These are phyloP conservation scores for Xiphophorus hellerii DNA, from an alignment of 2,113 vertebrate species.

Conservation along the genomic window DNA sequence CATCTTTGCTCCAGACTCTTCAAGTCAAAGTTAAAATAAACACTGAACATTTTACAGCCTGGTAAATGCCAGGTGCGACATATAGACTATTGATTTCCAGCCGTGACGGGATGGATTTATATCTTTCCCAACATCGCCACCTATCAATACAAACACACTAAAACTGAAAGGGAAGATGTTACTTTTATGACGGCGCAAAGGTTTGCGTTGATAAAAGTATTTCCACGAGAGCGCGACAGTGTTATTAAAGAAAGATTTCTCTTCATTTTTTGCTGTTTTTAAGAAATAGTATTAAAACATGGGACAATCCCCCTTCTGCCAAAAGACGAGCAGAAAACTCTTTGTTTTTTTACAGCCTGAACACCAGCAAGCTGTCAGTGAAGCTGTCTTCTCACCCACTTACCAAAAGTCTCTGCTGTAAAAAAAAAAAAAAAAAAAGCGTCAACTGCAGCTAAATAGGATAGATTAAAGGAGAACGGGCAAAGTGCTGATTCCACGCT, in stretches of 20 bases:
- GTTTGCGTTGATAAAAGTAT: slow-evolving; percentile 24
- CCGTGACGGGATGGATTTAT: slow-evolving; percentile 24
- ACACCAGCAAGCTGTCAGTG: too few relatives aligned
- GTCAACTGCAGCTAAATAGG: too few relatives aligned
- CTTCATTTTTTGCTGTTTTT: neutral
- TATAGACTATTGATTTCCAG: slow-evolving; percentile 40
- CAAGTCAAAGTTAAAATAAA: slow-evolving; percentile 9
- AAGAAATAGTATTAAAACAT: neutral
- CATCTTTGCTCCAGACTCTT: neutral
- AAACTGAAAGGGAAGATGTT: slow-evolving; percentile 21
- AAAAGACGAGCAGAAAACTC: neutral
- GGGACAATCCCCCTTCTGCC: neutral
- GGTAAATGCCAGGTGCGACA: slow-evolving; percentile 34
- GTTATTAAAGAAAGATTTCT: neutral
- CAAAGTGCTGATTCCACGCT: too few relatives aligned
- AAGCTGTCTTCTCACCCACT: too few relatives aligned
- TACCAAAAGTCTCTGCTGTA: too few relatives aligned
- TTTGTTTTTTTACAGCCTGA: too few relatives aligned
- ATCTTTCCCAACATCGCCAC: slow-evolving; percentile 24
- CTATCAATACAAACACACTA: slow-evolving; percentile 20
- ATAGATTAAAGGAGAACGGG: too few relatives aligned
- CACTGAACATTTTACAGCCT: slow-evolving; percentile 26
- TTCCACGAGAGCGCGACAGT: neutral
- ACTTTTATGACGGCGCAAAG: slow-evolving; percentile 33
- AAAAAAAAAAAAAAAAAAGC: too few relatives aligned